phyloP scores from a whole-genome alignment of 1,140 invertebrate species.

The Thaumatotibia leucotreta region DNA sequence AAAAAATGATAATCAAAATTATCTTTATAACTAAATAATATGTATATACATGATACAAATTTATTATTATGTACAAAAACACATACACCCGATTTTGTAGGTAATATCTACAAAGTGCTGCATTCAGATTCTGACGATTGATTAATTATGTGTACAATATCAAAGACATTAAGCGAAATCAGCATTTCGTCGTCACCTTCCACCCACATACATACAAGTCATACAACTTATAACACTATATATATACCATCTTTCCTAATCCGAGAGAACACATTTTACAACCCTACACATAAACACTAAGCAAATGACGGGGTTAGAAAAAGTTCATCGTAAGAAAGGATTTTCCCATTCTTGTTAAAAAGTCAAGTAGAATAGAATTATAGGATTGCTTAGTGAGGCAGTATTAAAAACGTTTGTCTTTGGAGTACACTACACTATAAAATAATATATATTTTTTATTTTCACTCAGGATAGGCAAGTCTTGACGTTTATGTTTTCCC shows the following conservation, averaged over 20 bases:
- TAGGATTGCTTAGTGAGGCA: too few relatives aligned
- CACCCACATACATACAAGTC: neutral
- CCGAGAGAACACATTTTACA: constrained; percentile 2
- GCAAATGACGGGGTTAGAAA: neutral
- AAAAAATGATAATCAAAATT: constrained; percentile 14
- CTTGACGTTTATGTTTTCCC: too few relatives aligned
- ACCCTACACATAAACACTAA: neutral
- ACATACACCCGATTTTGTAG: neutral
- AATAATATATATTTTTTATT: too few relatives aligned
- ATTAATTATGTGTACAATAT: neutral
- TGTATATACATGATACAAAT: constrained; percentile 11
- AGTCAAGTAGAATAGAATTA: too few relatives aligned
- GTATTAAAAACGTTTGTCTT: too few relatives aligned
- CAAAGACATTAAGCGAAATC: neutral
- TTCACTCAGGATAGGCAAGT: too few relatives aligned
- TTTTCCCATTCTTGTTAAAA: too few relatives aligned
- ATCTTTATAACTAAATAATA: constrained; percentile 14
- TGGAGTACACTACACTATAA: too few relatives aligned
- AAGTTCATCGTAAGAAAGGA: too few relatives aligned
- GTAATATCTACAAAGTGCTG: neutral
- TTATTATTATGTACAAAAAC: constrained; percentile 1
- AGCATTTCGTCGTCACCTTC: neutral
- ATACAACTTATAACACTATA: neutral
- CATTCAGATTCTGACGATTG: neutral
- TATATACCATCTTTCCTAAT: neutral